A percentile compares a stretch with the other conserved stretches of the same genome.
Evolutionary conservation across 2,113 vertebrate species (phyloP).

Genomic region (Gasterosteus nipponicus): DNA sequence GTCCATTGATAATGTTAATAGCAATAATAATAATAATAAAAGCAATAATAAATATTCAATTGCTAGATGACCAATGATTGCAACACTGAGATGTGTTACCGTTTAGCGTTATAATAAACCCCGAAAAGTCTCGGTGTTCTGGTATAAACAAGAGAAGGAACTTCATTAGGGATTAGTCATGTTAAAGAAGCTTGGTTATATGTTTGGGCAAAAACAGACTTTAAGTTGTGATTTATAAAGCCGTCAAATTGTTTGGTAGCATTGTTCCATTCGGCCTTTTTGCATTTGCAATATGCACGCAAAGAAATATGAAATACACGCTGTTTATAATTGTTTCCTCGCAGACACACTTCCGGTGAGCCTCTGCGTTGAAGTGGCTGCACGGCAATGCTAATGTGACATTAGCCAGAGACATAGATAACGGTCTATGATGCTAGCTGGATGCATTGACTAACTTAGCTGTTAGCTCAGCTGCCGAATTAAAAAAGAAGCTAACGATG

Average conservation of each 20-base stretch:
- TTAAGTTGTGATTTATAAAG: rapidly evolving
- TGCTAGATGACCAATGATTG: not conserved
- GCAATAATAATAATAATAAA: too few species aligned
- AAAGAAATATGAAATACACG: not conserved
- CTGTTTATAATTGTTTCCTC: not conserved
- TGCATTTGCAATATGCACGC: not conserved
- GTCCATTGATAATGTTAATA: not conserved
- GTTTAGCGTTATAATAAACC: too few species aligned
- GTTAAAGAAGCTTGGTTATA: not conserved
- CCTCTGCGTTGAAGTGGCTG: not conserved
- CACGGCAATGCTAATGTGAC: not conserved
- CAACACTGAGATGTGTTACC: not conserved
- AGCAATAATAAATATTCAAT: not conserved
- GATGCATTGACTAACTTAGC: not conserved
- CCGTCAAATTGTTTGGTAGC: rapidly evolving
- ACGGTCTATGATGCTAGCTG: too few species aligned
- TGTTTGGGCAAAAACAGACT: rapidly evolving
- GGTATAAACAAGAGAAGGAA: not conserved
- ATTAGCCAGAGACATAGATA: too few species aligned
- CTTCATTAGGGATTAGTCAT: not conserved
- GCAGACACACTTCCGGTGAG: not conserved
- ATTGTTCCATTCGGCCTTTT: slow-evolving; percentile 4
- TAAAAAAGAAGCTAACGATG: not conserved
- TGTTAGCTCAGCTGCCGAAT: not conserved
- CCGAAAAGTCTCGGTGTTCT: not conserved